phyloP scores from a whole-genome alignment of 2,888 invertebrate species.

The Sycophila texana region DNA sequence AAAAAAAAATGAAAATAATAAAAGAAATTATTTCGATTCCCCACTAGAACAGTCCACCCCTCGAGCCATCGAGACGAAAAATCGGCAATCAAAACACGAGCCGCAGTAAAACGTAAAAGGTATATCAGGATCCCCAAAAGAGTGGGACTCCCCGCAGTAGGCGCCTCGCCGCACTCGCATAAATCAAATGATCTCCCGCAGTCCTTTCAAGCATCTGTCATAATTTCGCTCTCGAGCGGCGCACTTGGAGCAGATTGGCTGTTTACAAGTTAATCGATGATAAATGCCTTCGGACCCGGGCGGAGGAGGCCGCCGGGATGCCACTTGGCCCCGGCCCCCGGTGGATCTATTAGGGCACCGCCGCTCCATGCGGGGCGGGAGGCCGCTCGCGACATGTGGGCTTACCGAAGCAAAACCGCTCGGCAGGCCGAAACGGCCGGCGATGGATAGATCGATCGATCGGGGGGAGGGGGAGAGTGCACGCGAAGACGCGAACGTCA shows the following conservation, averaged over 20 bases:
- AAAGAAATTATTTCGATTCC: too few species aligned
- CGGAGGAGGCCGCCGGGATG: conserved; percentile 63
- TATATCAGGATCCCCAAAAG: not conserved
- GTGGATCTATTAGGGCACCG: conserved; percentile 63
- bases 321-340: conserved; percentile 63
- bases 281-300: conserved; percentile 68
- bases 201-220: conserved; percentile 51
- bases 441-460: conserved; percentile 36
- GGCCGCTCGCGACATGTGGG: conserved; percentile 72
- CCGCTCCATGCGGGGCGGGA: conserved; percentile 71
- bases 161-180: conserved; percentile 14
- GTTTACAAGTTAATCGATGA: conserved; percentile 68
- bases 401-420: conserved; percentile 72
- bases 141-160: not conserved
- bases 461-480: not conserved
- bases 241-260: conserved; percentile 54
- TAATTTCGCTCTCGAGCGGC: conserved; percentile 45
- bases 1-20: too few species aligned
- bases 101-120: not conserved
- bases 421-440: conserved; percentile 41
- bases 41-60: not conserved
- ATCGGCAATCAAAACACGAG: conserved; percentile 33
- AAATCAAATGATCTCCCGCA: conserved; percentile 45
- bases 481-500: too few species aligned
- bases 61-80: not conserved